Evolutionary conservation across 2,888 invertebrate genomes (phyloP).

Genomic region (Synergus japonicus): DNA sequence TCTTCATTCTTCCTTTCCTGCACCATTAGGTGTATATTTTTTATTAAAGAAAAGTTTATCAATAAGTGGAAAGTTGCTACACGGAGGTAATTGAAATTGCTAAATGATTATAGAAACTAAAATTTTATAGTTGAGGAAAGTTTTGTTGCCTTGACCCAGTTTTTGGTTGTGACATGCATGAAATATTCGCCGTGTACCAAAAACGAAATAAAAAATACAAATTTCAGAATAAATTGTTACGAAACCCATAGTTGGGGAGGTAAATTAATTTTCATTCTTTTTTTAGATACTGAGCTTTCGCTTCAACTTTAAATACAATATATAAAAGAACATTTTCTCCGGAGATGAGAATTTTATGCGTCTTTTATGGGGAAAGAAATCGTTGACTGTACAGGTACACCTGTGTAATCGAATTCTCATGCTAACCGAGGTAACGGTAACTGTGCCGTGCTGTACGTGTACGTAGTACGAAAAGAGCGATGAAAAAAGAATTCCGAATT

Average conservation of each 20-base stretch:
- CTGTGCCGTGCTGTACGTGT: constrained; percentile 11
- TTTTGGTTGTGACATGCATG: no score
- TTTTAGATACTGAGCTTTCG: not conserved
- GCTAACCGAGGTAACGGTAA: constrained; percentile 32
- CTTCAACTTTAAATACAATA: not conserved
- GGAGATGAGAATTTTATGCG: not conserved
- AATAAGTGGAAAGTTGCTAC: not conserved
- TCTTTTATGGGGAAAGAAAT: constrained; percentile 26
- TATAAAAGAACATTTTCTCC: not conserved
- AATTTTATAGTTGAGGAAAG: no score
- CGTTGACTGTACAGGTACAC: not conserved
- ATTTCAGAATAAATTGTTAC: not conserved
- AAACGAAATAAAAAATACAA: not conserved
- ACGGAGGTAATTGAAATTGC: no score
- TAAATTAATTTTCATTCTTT: not conserved
- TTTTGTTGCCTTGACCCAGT: no score
- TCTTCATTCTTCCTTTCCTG: not conserved
- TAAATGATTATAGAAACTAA: no score
- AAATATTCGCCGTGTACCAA: no score
- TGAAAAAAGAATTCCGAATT: constrained; percentile 27
- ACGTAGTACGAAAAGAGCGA: constrained; percentile 26
- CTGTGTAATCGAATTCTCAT: constrained; percentile 31
- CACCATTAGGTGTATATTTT: not conserved
- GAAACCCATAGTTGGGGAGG: not conserved
- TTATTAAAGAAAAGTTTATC: not conserved